These are phyloP conservation scores for Spisula solida DNA, from an alignment of 2,888 invertebrate species.

Conservation along the genomic window DNA sequence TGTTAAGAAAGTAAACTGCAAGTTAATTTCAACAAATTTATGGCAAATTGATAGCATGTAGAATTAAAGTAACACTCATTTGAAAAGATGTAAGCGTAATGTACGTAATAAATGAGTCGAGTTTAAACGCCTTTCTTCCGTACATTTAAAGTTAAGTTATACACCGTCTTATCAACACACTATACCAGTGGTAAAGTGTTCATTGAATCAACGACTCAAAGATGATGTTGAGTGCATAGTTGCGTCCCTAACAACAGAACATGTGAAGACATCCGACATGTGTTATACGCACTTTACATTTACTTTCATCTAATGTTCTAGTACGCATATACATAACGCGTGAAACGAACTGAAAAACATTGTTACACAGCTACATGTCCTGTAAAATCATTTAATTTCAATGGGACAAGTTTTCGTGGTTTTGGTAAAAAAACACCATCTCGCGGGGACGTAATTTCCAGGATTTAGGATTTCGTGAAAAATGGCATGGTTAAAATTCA, in stretches of 20 bases:
- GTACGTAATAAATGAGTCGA: neutral
- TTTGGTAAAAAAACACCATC: too few relatives aligned
- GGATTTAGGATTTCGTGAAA: too few relatives aligned
- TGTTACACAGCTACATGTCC: too few relatives aligned
- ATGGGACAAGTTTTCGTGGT: too few relatives aligned
- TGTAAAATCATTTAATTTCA: too few relatives aligned
- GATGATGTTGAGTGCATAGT: neutral
- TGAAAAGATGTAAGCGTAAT: neutral
- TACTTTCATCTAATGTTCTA: neutral
- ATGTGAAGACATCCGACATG: neutral
- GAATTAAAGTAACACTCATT: neutral
- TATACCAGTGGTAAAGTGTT: neutral
- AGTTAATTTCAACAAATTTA: neutral
- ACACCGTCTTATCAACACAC: neutral
- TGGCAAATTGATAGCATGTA: neutral
- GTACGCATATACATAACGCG: neutral
- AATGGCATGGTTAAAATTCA: too few relatives aligned
- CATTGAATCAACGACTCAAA: neutral
- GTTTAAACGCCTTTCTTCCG: neutral
- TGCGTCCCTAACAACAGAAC: conserved; percentile 13
- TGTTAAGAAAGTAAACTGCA: too few relatives aligned
- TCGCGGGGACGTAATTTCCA: too few relatives aligned
- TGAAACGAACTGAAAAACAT: too few relatives aligned
- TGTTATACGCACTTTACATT: neutral
- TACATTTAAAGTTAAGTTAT: neutral